Conservation (phyloP, 2,888 invertebrate species). For the Nephrotoma appendiculata region DNA sequence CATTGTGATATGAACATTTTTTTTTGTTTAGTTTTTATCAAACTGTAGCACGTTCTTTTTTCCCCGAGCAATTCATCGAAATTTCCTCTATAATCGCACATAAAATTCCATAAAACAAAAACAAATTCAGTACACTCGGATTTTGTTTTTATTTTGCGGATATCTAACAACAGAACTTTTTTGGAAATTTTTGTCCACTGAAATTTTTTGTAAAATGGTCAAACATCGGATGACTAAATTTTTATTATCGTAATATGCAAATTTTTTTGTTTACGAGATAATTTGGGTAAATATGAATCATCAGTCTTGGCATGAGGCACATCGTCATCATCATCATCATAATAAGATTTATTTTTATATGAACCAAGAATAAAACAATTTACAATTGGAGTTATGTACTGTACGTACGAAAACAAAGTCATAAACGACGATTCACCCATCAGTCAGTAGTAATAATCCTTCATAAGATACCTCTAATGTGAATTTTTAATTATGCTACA, state of each 20-base stretch:
- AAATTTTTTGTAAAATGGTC: not conserved
- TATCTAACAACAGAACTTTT: not conserved
- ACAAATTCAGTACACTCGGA: not conserved
- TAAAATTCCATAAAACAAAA: not conserved
- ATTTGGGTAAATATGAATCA: not conserved
- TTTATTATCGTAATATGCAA: not conserved
- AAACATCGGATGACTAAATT: not conserved
- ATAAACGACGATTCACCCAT: not conserved
- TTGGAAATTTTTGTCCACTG: not conserved
- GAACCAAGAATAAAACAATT: not conserved
- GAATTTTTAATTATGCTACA: not conserved
- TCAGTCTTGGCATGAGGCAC: not conserved
- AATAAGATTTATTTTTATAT: not conserved
- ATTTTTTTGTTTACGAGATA: not conserved
- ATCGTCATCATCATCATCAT: not conserved
- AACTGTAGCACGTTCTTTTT: not conserved
- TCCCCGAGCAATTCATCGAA: not conserved
- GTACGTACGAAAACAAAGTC: not conserved
- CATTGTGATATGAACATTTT: not conserved
- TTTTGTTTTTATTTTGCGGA: not conserved
- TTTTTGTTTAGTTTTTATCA: not conserved
- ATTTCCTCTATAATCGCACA: not conserved
- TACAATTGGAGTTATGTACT: not conserved
- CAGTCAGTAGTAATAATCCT: not conserved
- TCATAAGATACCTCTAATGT: not conserved